Evolutionary conservation across 53 echinoderm and acorn worm genomes (phyloP), one percentile per base, ranked within the genome.

Genomic region (Actinopyga echinites): DNA sequence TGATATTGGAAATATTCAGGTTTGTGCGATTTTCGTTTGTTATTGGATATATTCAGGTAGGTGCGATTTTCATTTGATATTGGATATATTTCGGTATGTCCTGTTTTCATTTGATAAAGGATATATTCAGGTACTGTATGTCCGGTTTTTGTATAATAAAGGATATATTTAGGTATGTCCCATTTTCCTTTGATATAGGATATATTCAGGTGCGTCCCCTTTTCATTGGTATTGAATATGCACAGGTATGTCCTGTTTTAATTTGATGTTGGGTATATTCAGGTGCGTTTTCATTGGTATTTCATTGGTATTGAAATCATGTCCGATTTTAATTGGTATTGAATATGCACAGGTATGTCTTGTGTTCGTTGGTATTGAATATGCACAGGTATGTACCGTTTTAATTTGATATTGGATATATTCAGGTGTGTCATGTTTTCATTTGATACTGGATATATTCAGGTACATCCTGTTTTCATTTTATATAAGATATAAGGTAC

Each of bases 1-100:
- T 36, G 69, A 84, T 33, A 6, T 84, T 0, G 65, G 65, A 23
- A 25, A 25, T 6, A 64, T 82, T 25, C 42, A 82, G 83, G 81
- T 81, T 34, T n/a, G 15, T 19, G 15, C 56, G 21, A 19, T 19
- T 55, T 21, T 19, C 15, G 56, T 55, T 19, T 55, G 21, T 21
- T 21, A 55, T 55, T 19, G 63, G 28, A 15, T 31, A 63, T 3
- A 30, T 31, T 17, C 22, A 30, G 28, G 23, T 30, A 63, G 6
- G 5, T 63, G 1, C 20, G 3, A 63, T 63, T 13, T 63, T 11
- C 5, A 22, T 63, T 15, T 55, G 56, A 21, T 55, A 0, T 21
- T 21, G 21, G 56, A 55, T 55, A 55, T 55, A 55, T 21, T 21
- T 55, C 56, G 15, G 56, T 55, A 19, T 55, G 15, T 55, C 10